phyloP scores from a whole-genome alignment of 2,888 invertebrate species.

The Andrena marginata region DNA sequence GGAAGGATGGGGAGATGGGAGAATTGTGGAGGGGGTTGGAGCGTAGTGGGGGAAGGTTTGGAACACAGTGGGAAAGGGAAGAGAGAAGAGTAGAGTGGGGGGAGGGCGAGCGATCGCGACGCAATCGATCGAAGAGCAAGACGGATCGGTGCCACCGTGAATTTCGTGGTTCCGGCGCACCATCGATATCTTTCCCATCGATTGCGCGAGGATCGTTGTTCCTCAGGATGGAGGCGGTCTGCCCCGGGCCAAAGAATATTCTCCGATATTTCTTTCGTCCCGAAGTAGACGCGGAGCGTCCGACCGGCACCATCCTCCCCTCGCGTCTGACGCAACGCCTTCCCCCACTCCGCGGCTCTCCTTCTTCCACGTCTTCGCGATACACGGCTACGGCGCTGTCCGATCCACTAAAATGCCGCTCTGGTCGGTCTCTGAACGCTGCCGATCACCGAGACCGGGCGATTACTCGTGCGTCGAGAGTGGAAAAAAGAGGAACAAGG shows the following conservation, averaged over 20 bases:
- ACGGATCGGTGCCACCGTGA: slow-evolving; percentile 14
- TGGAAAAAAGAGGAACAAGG: background rate
- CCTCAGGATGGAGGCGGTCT: slow-evolving; percentile 19
- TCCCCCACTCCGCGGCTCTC: slow-evolving; percentile 40
- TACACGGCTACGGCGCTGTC: slow-evolving; percentile 77
- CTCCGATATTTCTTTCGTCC: slow-evolving; percentile 32
- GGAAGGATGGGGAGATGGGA: background rate
- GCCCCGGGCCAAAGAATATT: slow-evolving; percentile 4
- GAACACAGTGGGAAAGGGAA: background rate
- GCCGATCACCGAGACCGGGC: slow-evolving; percentile 40
- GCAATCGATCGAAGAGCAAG: slow-evolving; percentile 29
- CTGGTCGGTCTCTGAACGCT: slow-evolving; percentile 72
- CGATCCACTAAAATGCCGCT: slow-evolving; percentile 82
- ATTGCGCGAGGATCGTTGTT: slow-evolving; percentile 9
- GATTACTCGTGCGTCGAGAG: slow-evolving; percentile 16
- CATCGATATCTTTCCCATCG: slow-evolving; percentile 30
- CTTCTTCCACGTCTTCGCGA: slow-evolving; percentile 57
- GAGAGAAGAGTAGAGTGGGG: slow-evolving; percentile 3
- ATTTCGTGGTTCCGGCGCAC: slow-evolving; percentile 30
- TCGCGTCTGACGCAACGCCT: background rate
- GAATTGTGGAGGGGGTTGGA: no score
- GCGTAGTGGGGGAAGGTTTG: no score
- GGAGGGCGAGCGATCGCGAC: background rate
- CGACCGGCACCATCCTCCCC: slow-evolving; percentile 16
- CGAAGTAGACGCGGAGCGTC: background rate